These are phyloP conservation scores for Muntiacus reevesi DNA, from an alignment of 2,113 vertebrate genomes.

Conservation along the genomic window DNA sequence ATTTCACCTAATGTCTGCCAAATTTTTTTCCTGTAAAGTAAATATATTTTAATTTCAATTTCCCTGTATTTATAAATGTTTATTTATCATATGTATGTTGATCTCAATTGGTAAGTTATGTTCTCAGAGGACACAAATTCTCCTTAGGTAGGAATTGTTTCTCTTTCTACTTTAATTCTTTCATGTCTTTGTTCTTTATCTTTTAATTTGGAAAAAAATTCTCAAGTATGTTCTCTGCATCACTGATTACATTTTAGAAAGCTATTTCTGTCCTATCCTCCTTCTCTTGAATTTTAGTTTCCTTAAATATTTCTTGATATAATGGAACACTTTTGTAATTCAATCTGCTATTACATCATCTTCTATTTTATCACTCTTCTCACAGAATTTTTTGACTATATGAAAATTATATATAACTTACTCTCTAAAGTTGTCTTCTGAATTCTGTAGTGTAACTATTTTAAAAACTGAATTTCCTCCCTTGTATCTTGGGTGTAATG, in stretches of 20 bases:
- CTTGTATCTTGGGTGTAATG: neutral
- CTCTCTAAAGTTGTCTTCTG: constrained; percentile 49
- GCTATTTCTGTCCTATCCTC: constrained; percentile 34
- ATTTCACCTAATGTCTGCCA: constrained; percentile 28
- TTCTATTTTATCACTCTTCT: constrained; percentile 48
- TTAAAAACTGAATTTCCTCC: neutral
- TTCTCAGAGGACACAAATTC: neutral
- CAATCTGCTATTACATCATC: constrained; percentile 39
- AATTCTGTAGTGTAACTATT: neutral
- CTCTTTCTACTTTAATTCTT: neutral
- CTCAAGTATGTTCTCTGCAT: constrained; percentile 34
- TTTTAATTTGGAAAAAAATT: neutral
- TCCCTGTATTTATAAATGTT: neutral
- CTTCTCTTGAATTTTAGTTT: constrained; percentile 46
- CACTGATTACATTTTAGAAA: constrained; percentile 51
- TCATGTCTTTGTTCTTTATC: constrained; percentile 37
- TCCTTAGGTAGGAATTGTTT: neutral
- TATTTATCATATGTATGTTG: neutral
- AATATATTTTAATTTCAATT: neutral
- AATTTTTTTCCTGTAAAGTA: constrained; percentile 30
- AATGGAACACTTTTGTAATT: constrained; percentile 50
- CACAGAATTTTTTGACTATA: constrained; percentile 49
- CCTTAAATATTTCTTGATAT: constrained; percentile 65
- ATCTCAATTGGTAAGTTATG: neutral
- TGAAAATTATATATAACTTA: constrained; percentile 33